A percentile compares a stretch with the other conserved stretches of the same genome.
Evolutionary conservation across 2,113 vertebrate genomes (phyloP).

Genomic region (Gymnocephalus cernua): DNA sequence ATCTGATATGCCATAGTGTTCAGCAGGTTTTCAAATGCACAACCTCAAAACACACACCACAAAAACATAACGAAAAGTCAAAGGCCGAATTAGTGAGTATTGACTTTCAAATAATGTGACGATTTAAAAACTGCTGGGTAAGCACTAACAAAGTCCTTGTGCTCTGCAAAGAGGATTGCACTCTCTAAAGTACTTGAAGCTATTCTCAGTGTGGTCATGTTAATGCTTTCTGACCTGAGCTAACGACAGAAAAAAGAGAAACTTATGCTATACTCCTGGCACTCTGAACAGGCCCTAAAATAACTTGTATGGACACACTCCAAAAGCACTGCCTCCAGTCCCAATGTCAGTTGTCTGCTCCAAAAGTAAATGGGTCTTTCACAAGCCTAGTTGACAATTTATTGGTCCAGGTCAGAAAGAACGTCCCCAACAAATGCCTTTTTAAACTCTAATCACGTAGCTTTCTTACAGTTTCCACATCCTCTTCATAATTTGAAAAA

Average conservation of each 20-base stretch:
- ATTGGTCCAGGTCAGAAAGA: conserved; percentile 38
- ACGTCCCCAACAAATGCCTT: conserved; percentile 45
- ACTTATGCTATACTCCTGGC: conserved; percentile 52
- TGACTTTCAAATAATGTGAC: conserved; percentile 20
- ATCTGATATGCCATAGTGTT: not conserved
- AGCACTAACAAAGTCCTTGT: conserved; percentile 63
- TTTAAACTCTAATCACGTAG: conserved; percentile 43
- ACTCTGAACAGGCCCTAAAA: conserved; percentile 62
- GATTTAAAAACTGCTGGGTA: conserved; percentile 67
- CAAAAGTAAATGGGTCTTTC: conserved; percentile 52
- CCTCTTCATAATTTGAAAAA: conserved; percentile 43
- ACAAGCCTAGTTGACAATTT: conserved; percentile 34
- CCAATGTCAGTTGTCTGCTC: conserved; percentile 57
- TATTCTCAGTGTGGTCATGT: conserved; percentile 71
- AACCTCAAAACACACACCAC: not conserved
- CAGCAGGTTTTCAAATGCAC: conserved; percentile 18
- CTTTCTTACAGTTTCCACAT: conserved; percentile 39
- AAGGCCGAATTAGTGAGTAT: not conserved
- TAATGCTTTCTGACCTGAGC: conserved; percentile 71
- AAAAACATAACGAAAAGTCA: not conserved
- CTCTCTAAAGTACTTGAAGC: conserved; percentile 71
- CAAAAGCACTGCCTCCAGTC: conserved; percentile 48
- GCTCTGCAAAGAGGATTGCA: conserved; percentile 72
- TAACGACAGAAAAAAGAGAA: conserved; percentile 61
- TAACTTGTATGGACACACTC: conserved; percentile 64